Percentiles rank a stretch among this genome's conserved stretches.
phyloP scores from a whole-genome alignment of 2,888 invertebrate genomes.

The Stenoptilia bipunctidactyla region DNA sequence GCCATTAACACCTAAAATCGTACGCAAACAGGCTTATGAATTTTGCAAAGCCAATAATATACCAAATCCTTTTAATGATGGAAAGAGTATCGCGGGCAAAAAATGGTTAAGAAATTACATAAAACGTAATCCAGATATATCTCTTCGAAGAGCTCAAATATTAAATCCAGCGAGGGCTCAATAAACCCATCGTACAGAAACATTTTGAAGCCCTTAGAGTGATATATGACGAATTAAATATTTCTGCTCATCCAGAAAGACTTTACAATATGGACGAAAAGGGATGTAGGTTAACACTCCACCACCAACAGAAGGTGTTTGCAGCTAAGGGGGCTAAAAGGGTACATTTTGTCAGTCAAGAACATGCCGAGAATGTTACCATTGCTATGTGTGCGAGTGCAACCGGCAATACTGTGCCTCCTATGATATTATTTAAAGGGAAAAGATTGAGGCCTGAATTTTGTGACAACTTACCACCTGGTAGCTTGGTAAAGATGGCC shows the following conservation, averaged over 20 bases:
- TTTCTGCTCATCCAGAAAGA: constrained; percentile 8
- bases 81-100: constrained; percentile 4
- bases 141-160: constrained; percentile 9
- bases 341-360: not conserved
- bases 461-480: constrained; percentile 13
- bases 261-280: constrained; percentile 15
- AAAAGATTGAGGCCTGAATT: constrained; percentile 12
- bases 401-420: not conserved
- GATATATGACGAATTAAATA: constrained; percentile 12
- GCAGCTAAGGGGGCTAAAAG: not conserved
- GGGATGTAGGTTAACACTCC: constrained; percentile 11
- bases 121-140: constrained; percentile 9
- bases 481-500: constrained; percentile 16
- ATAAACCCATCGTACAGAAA: constrained; percentile 8
- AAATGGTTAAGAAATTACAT: constrained; percentile 11
- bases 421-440: constrained; percentile 4
- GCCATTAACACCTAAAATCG: constrained; percentile 13
- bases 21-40: constrained; percentile 11
- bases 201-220: constrained; percentile 13
- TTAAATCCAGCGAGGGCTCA: constrained; percentile 15
- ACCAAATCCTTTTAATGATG: constrained; percentile 8
- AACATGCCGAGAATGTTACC: constrained; percentile 5
- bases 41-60: constrained; percentile 13
- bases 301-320: constrained; percentile 11
- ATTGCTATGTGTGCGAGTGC: not conserved